Conservation (phyloP, 2,797 vertebrate genomes). For the Argentina silus region DNA sequence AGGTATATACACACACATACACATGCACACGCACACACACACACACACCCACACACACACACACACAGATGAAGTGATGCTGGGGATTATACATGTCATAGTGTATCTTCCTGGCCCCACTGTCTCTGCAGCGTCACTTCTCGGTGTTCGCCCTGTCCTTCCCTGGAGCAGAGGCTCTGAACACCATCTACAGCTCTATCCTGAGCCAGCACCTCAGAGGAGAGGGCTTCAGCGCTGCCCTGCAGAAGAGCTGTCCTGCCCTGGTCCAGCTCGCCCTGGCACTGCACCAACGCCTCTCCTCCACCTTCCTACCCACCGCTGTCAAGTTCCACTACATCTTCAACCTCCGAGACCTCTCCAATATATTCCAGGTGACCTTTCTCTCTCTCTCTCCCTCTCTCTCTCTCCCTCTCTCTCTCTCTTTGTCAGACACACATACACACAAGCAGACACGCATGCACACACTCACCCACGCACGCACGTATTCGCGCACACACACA, state of each 20-base stretch:
- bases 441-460: background rate
- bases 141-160: conserved; percentile 88
- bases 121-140: conserved; percentile 87
- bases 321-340: conserved; percentile 97
- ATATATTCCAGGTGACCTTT: conserved; percentile 89
- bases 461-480: no score
- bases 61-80: no score
- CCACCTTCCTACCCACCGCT: conserved; percentile 89
- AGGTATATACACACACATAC: conserved; percentile 75
- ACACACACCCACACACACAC: background rate
- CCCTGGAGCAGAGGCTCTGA: conserved; percentile 86
- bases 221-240: conserved; percentile 72
- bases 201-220: conserved; percentile 82
- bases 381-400: no score
- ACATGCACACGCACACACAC: background rate
- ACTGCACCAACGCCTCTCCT: conserved; percentile 83
- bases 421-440: background rate
- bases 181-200: conserved; percentile 92
- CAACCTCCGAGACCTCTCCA: conserved; percentile 94
- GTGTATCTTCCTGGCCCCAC: background rate
- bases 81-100: background rate
- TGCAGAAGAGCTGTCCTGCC: conserved; percentile 81
- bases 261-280: conserved; percentile 84
- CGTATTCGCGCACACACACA: no score
- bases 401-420: no score